Evolutionary conservation across 2,888 invertebrate species (phyloP).

Genomic region (Nomada ruficornis): DNA sequence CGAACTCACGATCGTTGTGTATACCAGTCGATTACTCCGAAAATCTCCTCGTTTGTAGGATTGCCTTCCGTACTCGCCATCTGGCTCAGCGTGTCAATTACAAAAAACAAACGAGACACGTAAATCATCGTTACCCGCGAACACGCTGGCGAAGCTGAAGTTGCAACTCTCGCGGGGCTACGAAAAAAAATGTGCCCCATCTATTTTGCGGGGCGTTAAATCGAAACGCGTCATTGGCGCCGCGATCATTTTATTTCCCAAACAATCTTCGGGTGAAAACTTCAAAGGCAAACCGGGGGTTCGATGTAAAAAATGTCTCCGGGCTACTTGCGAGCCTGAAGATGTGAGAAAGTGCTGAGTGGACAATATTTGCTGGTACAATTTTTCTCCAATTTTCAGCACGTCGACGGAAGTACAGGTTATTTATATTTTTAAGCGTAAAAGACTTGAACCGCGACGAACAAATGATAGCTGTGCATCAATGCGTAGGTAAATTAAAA

Average conservation of each 20-base stretch:
- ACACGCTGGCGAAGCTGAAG: slow-evolving; percentile 36
- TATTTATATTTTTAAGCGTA: no score
- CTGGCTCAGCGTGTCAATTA: slow-evolving; percentile 69
- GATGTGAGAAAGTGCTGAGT: not conserved
- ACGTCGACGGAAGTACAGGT: no score
- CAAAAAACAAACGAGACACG: slow-evolving; percentile 69
- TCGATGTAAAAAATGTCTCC: not conserved
- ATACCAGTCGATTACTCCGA: slow-evolving; percentile 62
- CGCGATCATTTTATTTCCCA: slow-evolving; percentile 34
- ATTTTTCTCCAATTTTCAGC: not conserved
- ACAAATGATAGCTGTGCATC: no score
- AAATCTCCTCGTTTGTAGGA: slow-evolving; percentile 66
- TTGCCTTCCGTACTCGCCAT: slow-evolving; percentile 61
- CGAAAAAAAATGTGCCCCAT: slow-evolving; percentile 55
- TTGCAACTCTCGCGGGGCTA: slow-evolving; percentile 40
- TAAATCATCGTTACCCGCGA: slow-evolving; percentile 68
- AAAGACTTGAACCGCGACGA: no score
- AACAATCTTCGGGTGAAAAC: slow-evolving; percentile 6
- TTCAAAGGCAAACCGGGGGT: slow-evolving; percentile 8
- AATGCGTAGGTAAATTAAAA: no score
- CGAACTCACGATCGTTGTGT: slow-evolving; percentile 30
- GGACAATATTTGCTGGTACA: not conserved
- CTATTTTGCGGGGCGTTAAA: slow-evolving; percentile 49
- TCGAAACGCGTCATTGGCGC: slow-evolving; percentile 43
- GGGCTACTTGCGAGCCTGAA: no score